phyloP scores from a whole-genome alignment of 2,888 invertebrate genomes.

The Eupithecia dodoneata region DNA sequence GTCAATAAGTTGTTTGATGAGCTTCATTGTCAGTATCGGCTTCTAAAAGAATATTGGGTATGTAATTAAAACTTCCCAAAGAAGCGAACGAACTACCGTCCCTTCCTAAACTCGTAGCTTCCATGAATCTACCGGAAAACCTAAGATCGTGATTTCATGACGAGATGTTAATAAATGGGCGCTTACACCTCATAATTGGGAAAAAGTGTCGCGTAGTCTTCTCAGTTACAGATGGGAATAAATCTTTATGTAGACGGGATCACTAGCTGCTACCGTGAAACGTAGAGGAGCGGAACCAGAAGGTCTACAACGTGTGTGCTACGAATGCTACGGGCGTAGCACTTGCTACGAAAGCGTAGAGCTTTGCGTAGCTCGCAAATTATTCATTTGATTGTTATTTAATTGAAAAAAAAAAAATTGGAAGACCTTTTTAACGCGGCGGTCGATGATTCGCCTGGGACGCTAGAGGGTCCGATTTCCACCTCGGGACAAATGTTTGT shows the following conservation, averaged over 20 bases:
- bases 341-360: background rate
- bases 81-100: conserved; percentile 40
- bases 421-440: no score
- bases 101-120: conserved; percentile 25
- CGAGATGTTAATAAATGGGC: conserved; percentile 81
- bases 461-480: no score
- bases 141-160: conserved; percentile 72
- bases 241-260: conserved; percentile 82
- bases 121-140: conserved; percentile 41
- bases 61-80: conserved; percentile 55
- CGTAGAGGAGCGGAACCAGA: conserved; percentile 21
- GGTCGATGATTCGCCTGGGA: no score
- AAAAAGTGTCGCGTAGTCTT: conserved; percentile 81
- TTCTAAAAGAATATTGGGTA: conserved; percentile 42
- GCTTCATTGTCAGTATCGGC: conserved; percentile 25
- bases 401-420: no score
- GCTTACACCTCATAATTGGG: conserved; percentile 82
- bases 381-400: background rate
- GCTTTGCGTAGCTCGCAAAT: conserved; percentile 1
- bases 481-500: no score
- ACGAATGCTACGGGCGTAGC: conserved; percentile 11
- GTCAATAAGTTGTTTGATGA: conserved; percentile 18
- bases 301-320: conserved; percentile 10
- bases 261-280: conserved; percentile 45
- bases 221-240: conserved; percentile 83